Evolutionary conservation across 2,113 vertebrate genomes (phyloP), one percentile per base, ranked within the genome.

Genomic region (Cyprinodon brontotheroides): DNA sequence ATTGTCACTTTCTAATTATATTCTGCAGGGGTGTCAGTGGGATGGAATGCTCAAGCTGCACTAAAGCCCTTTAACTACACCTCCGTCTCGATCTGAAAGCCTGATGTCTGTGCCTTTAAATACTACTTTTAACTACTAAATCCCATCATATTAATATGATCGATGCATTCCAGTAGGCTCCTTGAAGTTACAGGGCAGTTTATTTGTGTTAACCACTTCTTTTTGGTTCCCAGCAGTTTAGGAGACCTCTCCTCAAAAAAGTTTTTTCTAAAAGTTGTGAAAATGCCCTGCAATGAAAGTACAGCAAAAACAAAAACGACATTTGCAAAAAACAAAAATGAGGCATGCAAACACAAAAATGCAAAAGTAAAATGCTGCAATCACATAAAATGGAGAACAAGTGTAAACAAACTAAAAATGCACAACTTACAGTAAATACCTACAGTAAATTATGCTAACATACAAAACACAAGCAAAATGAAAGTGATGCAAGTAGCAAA

Each of bases 171-270:
- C 47, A 65, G 22, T 37, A 79, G 48, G 8, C 9, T 22, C 77
- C 87, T 87, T 84, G 81, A 89, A 85, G 80, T 76, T 57, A 39
- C 60, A 40, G 8, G 62, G 39, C 38, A 78, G 70, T 84, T 81
- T 65, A 75, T 81, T 86, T 71, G 68, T 48, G 71, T 43, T 73
- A 80, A 78, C 14, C 68, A 43, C 38, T 77, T 77, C 75, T 70
- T 40, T 72, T 50, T 47, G 50, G 14, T 53, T 53, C 48, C 14
- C 15, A 53, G 48, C 60, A 68, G 13, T 79, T 77, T 62, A 17
- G 61, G 45, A 69, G 47, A 57, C 62, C 0, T 15, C 10, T 78
- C 13, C 65, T 70, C 29, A 22, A 65, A 67, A 61, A 48, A 14
- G n/a, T 62, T 43, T 78, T 74, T 3, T 12, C 22, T 68, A 40